phyloP scores from a whole-genome alignment of 2,797 vertebrate genomes.

The Gastrophryne carolinensis region DNA sequence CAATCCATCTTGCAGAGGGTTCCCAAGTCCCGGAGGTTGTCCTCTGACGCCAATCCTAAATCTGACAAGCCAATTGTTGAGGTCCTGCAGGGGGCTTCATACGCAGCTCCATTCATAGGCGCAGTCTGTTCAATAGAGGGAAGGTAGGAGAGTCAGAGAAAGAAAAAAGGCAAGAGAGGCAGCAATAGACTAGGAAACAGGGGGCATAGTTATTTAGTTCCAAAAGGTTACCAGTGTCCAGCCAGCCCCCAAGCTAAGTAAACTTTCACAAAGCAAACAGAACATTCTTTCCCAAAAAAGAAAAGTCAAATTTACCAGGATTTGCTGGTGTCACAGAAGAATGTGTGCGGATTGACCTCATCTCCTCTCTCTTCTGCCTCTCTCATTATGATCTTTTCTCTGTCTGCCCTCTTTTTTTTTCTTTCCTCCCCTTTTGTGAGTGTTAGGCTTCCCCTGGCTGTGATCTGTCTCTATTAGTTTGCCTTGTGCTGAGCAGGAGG shows the following conservation, averaged over 20 bases:
- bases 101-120: slow-evolving; percentile 31
- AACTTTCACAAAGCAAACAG: slow-evolving; percentile 36
- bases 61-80: not conserved
- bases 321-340: slow-evolving; percentile 4
- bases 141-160: slow-evolving; percentile 15
- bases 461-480: not conserved
- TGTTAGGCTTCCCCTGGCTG: not conserved
- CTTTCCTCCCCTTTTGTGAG: slow-evolving; percentile 13
- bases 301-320: slow-evolving; percentile 30
- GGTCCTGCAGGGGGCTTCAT: not conserved
- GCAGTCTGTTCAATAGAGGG: slow-evolving; percentile 27
- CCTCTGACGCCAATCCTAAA: slow-evolving; percentile 22
- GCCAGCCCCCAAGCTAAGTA: slow-evolving; percentile 32
- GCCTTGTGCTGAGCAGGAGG: not conserved
- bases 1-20: not conserved
- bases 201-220: slow-evolving; percentile 10
- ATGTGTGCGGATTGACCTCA: not conserved
- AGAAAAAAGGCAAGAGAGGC: not conserved
- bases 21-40: not conserved
- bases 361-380: slow-evolving; percentile 6
- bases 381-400: slow-evolving; percentile 20
- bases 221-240: slow-evolving; percentile 20
- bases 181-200: not conserved
- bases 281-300: slow-evolving; percentile 14
- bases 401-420: not conserved